Base-by-base conservation (phyloP, 2,113 vertebrate species). In the Picathartes gymnocephalus region DNA sequence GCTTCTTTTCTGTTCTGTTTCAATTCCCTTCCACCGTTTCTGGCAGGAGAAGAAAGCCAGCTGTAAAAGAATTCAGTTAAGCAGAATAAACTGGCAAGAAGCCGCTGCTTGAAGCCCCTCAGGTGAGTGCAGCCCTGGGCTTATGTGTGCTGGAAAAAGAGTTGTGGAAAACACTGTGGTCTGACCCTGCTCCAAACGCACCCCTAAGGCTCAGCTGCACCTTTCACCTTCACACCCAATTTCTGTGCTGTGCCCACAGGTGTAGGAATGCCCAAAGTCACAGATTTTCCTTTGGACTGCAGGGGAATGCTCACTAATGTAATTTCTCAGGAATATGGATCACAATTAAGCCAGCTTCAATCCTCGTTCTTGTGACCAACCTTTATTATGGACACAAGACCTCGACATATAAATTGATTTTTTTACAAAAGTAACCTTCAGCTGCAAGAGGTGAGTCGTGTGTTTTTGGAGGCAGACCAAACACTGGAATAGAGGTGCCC, bases 101-200 rank as follows among this genome's bases (percentile, higher is more conserved):
- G 28, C 27, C 22, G 13, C 31, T 50, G 15, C 44, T 44, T 33
- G 28, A 17, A 66, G 21, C 10, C 28, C 12, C 15, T 47, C 27
- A 11, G 20, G 0, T 50, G 56, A 16, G 33, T 11, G 28, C 56
- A 85, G 65, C 15, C 8, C 40, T 35, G 57, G 35, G 22, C 28
- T 24, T 6, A 1, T 1, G 5, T 6, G 4, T 30, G 33, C 0
- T 69, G 82, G n/a, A 30, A 57, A 74, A 81, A 33, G 47, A 64
- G 0, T 24, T 18, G 4, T 8, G 44, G 69, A 19, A 24, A 7
- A 15, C 11, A 1, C 17, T 1, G 3, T 6, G n/a, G 13, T 23
- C 42, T 74, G 72, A 40, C 16, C 14, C 50, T 70, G 30, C 56
- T 60, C 35, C 47, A 65, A 16, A 47, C 14, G 7, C 40, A 40